A percentile compares a stretch with the other conserved stretches of the same genome.
These are phyloP conservation scores for Carposina sasakii DNA, from an alignment of 1,140 invertebrate genomes.

Conservation along the genomic window DNA sequence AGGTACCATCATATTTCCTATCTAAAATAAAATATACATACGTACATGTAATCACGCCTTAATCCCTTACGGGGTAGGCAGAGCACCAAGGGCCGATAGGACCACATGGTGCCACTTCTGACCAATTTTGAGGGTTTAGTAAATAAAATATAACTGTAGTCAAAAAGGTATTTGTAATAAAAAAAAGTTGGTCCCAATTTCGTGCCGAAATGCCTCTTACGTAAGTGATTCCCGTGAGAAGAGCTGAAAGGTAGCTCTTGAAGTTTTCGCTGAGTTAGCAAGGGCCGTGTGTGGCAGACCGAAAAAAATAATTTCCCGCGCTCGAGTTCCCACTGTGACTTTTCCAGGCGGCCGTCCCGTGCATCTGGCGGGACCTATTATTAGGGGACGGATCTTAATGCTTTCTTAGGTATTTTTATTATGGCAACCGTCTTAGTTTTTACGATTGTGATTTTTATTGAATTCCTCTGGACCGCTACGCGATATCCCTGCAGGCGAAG, in stretches of 20 bases:
- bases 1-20: too few species aligned
- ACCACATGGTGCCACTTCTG: too few species aligned
- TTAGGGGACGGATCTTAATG: conserved; percentile 68
- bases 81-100: too few species aligned
- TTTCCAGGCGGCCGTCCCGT: conserved; percentile 65
- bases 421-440: conserved; percentile 60
- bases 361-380: conserved; percentile 69
- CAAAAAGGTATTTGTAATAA: too few species aligned
- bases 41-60: too few species aligned
- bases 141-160: too few species aligned
- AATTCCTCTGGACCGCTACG: conserved; percentile 43
- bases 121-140: too few species aligned
- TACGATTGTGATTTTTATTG: conserved; percentile 71
- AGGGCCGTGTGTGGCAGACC: conserved; percentile 68
- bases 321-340: conserved; percentile 64
- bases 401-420: conserved; percentile 69
- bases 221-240: conserved; percentile 40
- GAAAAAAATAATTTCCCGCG: conserved; percentile 70
- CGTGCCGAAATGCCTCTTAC: conserved; percentile 26
- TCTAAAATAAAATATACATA: too few species aligned
- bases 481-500: conserved; percentile 49
- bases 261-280: conserved; percentile 62
- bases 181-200: neutral
- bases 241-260: conserved; percentile 39
- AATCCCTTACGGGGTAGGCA: too few species aligned